Percentiles rank a stretch among this genome's conserved stretches.
Evolutionary conservation across 2,888 invertebrate genomes (phyloP).

Genomic region (Parnassius apollo): DNA sequence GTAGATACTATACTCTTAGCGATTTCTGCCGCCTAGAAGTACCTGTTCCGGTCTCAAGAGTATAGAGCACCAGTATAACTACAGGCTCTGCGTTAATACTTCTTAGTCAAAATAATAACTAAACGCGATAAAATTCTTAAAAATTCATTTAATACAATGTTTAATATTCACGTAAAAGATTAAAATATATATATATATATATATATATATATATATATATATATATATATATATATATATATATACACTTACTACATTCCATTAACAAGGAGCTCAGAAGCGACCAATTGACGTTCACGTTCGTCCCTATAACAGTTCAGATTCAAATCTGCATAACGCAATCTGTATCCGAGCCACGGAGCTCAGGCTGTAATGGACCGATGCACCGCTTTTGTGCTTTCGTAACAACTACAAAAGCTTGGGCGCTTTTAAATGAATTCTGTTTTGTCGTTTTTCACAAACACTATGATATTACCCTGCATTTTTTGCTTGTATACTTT

Average conservation of each 20-base stretch:
- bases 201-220: no score
- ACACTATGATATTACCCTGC: background rate
- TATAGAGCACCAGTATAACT: no score
- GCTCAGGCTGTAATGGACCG: constrained; percentile 1
- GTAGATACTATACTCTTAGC: no score
- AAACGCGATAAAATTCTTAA: no score
- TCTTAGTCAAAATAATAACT: no score
- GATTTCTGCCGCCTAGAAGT: no score
- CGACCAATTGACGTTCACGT: constrained; percentile 39
- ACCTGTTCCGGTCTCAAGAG: no score
- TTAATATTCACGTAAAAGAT: no score
- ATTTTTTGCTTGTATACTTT: background rate
- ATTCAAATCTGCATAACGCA: constrained; percentile 57
- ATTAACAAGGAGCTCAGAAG: constrained; percentile 37
- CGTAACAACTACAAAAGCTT: background rate
- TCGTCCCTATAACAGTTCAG: constrained; percentile 38
- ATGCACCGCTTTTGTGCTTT: background rate
- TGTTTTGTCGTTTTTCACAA: background rate
- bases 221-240: no score
- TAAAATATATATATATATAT: no score
- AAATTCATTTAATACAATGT: no score
- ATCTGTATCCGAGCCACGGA: constrained; percentile 40
- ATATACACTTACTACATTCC: constrained; percentile 1
- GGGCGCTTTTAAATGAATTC: background rate
- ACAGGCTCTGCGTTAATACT: no score